Conservation (phyloP, 2,797 vertebrate genomes). For the Lemur catta region DNA sequence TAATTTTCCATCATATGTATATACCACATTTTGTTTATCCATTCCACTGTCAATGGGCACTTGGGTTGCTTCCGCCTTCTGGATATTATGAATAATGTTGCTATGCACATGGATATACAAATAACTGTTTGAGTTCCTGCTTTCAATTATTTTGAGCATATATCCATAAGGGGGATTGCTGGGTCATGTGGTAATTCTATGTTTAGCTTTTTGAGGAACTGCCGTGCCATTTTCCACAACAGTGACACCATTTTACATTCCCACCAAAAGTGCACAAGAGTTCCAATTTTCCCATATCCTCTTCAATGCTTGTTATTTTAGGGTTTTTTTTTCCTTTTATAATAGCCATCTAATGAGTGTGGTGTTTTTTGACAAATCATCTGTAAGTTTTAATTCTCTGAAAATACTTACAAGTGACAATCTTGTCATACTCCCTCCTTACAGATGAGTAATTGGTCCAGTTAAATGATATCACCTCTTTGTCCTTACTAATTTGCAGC, state of each 20-base stretch:
- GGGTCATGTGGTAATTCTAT: background rate
- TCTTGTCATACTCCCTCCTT: background rate
- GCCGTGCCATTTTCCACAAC: background rate
- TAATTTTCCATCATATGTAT: background rate
- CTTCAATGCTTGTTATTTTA: background rate
- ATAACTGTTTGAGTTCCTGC: background rate
- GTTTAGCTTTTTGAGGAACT: background rate
- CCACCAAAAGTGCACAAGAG: background rate
- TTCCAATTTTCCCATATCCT: background rate
- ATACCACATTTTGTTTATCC: background rate
- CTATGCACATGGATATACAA: background rate
- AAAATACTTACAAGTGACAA: constrained; percentile 9
- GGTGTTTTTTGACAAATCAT: background rate
- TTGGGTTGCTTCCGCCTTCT: background rate
- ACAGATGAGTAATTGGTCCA: background rate
- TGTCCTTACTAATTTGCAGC: background rate
- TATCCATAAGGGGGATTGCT: background rate
- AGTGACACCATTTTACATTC: background rate
- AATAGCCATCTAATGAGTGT: background rate
- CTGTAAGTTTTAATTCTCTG: background rate
- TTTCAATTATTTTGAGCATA: background rate
- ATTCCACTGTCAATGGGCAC: background rate
- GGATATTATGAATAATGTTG: background rate
- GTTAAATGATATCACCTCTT: background rate
- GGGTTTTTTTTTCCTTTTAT: background rate